Evolutionary conservation across 1,140 invertebrate species (phyloP), one percentile per base, ranked within the genome.

Genomic region (Orius laevigatus): DNA sequence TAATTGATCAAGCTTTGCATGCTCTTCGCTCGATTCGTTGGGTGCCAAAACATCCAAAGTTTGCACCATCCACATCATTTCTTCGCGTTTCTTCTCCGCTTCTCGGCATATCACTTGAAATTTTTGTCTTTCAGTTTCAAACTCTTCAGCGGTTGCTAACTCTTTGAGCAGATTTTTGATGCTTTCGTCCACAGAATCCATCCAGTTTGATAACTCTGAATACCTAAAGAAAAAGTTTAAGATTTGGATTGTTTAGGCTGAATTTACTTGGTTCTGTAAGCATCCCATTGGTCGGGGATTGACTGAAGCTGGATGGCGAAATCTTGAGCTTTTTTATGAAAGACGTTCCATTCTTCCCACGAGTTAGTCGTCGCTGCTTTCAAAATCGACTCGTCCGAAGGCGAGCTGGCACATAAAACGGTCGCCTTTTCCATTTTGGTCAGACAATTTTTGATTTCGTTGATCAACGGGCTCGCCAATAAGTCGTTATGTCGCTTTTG

Each of bases 31-130:
- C 6, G 79, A 79, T 56, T 89, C 82, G 62, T 89, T 85, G 33
- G 81, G 77, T 4, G 84, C 75, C 46, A 96, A 69, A 52, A 78
- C 79, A 56, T 95, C 88, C 32, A 95, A 63, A 12, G 81, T 87
- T 65, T 91, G 83, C 1, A 92, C 85, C 36, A 96, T 67, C 86
- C 88, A 92, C 59, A 92, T 92, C 78, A 93, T 90, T 55, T 91
- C 85, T 64, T 93, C 88, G 41, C 84, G 73, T 62, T 86, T 85
- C 39, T 73, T 75, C 60, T 92, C 86, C 50, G 91, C 87, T 67
- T 93, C 85, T 40, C 78, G 75, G 60, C 86, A 91, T 53, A 92
- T 82, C 62, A 75, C 78, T 85, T 90, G 60, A 14, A 62, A 93
- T 93, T 58, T 76, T 16, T 75, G 74, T 63, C 87, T 86, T 64